Conservation (phyloP, 2,113 vertebrate species). For the Panthera leo region DNA sequence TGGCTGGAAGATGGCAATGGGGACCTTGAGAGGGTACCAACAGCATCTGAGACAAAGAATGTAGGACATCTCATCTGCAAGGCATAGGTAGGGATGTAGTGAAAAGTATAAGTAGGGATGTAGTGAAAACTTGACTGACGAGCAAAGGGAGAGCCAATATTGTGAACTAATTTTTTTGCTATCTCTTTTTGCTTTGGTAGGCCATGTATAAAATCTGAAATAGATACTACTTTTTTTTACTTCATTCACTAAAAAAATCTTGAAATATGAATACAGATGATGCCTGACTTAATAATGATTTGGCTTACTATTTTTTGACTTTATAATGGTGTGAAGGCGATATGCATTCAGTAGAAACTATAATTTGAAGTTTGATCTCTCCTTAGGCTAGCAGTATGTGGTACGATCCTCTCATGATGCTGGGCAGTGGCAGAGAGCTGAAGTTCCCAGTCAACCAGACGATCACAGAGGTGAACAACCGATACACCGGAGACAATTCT, state of each 20-base stretch:
- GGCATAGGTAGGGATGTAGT: not conserved
- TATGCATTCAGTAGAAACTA: not conserved
- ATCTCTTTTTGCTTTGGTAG: not conserved
- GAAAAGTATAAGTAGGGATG: not conserved
- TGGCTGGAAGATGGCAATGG: not conserved
- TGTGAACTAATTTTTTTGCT: not conserved
- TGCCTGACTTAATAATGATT: not conserved
- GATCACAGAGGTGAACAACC: not conserved
- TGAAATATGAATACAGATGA: not conserved
- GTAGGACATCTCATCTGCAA: not conserved
- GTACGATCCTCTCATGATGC: not conserved
- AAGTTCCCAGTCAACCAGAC: not conserved
- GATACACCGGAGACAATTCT: not conserved
- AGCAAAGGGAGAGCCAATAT: not conserved
- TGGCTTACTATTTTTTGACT: not conserved
- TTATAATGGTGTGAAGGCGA: not conserved
- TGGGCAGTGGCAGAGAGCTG: not conserved
- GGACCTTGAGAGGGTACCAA: not conserved
- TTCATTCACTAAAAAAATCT: conserved; percentile 1
- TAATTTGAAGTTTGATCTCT: not conserved
- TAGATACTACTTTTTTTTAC: not conserved
- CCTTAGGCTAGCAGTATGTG: not conserved
- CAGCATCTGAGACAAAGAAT: not conserved
- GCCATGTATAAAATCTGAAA: not conserved
- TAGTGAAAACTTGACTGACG: not conserved